Evolutionary conservation across 2,113 vertebrate species (phyloP).

Genomic region (human (Homo sapiens)): GRCh38 chr9:1461001-1461500

Average conservation of each 20-base stretch:
- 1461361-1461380: not conserved
- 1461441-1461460: not conserved
- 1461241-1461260: not conserved
- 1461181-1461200: not conserved
- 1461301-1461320: not conserved
- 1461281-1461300: not conserved
- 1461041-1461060: not conserved
- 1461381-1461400: not conserved
- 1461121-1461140: not conserved
- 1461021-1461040: not conserved
- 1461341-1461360: not conserved
- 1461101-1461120: not conserved
- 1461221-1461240: not conserved
- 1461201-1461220: not conserved
- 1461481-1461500: not conserved
- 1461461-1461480: not conserved
- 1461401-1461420: not conserved
- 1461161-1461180: not conserved
- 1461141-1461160: not conserved
- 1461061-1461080: not conserved
- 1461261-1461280: accelerated
- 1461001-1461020: not conserved
- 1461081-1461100: not conserved
- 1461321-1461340: not conserved
- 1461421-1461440: not conserved